Percentiles rank a stretch among this genome's conserved stretches.
Evolutionary conservation across 2,113 vertebrate species (phyloP).

Genomic region (Ceyx margarethae): DNA sequence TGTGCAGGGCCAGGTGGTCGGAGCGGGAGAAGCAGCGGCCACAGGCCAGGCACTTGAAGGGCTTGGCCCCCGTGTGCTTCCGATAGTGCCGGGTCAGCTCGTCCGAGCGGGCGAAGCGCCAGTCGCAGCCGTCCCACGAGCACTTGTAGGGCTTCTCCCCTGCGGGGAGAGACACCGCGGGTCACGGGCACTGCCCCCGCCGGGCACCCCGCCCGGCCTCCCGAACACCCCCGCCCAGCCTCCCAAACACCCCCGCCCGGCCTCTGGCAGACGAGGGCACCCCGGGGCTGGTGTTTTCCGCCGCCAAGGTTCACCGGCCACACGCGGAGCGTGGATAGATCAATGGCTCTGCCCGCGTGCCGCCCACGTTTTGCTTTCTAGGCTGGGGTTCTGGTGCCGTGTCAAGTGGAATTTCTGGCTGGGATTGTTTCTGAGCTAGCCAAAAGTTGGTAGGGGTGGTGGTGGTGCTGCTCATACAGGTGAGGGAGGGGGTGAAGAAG

Average conservation of each 20-base stretch:
- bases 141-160: constrained; percentile 71
- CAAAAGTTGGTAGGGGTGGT: neutral
- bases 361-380: rapidly evolving
- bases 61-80: constrained; percentile 89
- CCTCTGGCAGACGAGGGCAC: neutral
- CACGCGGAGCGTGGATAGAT: rapidly evolving
- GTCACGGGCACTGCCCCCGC: neutral
- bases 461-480: no score
- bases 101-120: constrained; percentile 88
- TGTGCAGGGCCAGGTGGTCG: constrained; percentile 89
- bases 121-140: constrained; percentile 86
- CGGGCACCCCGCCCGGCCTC: neutral
- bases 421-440: neutral
- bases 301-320: rapidly evolving
- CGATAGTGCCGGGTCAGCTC: constrained; percentile 88
- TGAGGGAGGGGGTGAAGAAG: no score
- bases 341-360: neutral
- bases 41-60: constrained; percentile 85
- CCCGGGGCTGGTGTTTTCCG: neutral
- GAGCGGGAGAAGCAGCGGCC: constrained; percentile 90
- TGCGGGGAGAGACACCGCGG: constrained; percentile 38
- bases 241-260: neutral
- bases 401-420: neutral
- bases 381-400: neutral
- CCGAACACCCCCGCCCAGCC: rapidly evolving